phyloP scores from a whole-genome alignment of 64 coral and sea anemone genomes.

The Dendrophyllia cribrosa region DNA sequence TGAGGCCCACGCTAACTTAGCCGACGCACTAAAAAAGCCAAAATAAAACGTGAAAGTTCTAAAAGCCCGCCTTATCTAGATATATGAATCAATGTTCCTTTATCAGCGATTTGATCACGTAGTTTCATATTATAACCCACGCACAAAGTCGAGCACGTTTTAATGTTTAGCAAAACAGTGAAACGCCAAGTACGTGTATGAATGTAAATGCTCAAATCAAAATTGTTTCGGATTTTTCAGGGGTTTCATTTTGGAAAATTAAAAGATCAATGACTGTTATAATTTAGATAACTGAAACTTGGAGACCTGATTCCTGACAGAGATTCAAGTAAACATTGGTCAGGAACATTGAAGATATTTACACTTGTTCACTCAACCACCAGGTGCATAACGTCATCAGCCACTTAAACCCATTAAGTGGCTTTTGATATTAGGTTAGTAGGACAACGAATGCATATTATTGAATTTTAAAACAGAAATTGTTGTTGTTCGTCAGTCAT shows the following conservation, averaged over 20 bases:
- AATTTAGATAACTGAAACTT: background rate
- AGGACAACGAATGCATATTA: background rate
- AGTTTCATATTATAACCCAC: too few species aligned
- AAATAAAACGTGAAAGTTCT: background rate
- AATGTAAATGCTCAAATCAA: too few species aligned
- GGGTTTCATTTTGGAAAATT: background rate
- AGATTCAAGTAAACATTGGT: slow-evolving; percentile 18
- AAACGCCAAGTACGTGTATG: too few species aligned
- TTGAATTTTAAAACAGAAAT: background rate
- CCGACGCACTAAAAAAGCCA: background rate
- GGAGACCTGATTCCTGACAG: background rate
- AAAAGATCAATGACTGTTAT: background rate
- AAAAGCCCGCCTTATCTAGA: background rate
- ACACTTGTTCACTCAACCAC: background rate
- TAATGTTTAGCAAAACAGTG: too few species aligned
- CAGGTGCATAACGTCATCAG: slow-evolving; percentile 1
- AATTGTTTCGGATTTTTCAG: background rate
- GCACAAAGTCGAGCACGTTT: too few species aligned
- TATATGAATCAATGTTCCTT: background rate
- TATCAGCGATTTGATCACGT: too few species aligned
- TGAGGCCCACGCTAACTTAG: background rate
- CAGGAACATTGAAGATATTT: background rate
- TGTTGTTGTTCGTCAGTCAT: background rate
- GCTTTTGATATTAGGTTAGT: slow-evolving; percentile 44
- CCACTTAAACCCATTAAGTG: slow-evolving; percentile 1